A percentile compares a stretch with the other conserved stretches of the same genome.
phyloP scores from a whole-genome alignment of 2,113 vertebrate genomes.

The Forbesichthys papilliferus region DNA sequence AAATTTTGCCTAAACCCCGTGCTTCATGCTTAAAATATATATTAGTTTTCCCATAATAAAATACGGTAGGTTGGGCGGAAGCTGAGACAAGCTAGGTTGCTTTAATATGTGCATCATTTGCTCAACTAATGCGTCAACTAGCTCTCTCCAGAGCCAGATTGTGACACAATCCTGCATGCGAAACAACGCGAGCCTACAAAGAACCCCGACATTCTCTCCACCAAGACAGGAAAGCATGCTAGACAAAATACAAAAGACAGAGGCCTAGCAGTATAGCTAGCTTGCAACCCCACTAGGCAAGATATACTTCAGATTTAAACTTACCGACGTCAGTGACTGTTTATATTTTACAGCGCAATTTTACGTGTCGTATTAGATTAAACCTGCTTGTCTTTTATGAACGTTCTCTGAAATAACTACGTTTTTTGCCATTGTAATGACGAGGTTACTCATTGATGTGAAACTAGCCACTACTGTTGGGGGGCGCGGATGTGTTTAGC shows the following conservation, averaged over 20 bases:
- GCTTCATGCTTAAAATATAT: background rate
- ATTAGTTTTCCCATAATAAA: background rate
- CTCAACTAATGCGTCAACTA: background rate
- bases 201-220: constrained; percentile 36
- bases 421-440: constrained; percentile 24
- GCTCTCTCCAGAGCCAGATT: background rate
- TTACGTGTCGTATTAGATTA: background rate
- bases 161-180: background rate
- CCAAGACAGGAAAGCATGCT: constrained; percentile 53
- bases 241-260: constrained; percentile 59
- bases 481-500: constrained; percentile 38
- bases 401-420: constrained; percentile 5
- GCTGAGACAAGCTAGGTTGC: constrained; percentile 33
- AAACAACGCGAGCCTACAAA: constrained; percentile 47
- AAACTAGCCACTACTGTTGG: constrained; percentile 31
- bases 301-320: constrained; percentile 17
- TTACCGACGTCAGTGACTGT: constrained; percentile 35
- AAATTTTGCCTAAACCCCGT: background rate
- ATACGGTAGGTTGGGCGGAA: constrained; percentile 53
- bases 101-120: background rate
- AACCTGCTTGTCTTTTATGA: constrained; percentile 12
- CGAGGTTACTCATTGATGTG: constrained; percentile 68
- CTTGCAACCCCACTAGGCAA: constrained; percentile 24
- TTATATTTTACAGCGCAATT: background rate
- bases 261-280: constrained; percentile 66